These are phyloP conservation scores for Pachymerium ferrugineum DNA, from an alignment of 2,888 invertebrate species.

Conservation along the genomic window DNA sequence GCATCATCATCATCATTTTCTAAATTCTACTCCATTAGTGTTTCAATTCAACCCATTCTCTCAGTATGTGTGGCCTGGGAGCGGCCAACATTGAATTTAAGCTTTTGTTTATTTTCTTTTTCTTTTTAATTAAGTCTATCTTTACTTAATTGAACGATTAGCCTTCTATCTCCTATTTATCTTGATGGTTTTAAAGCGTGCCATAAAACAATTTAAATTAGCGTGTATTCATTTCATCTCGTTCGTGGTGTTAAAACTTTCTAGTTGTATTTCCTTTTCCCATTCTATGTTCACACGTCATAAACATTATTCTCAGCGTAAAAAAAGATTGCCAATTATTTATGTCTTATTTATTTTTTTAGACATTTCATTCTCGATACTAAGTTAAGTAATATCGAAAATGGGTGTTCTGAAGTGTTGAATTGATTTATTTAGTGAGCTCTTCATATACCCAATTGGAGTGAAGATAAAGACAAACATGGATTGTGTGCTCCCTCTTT, in stretches of 20 bases:
- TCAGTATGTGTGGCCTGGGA: neutral
- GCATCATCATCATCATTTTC: conserved; percentile 17
- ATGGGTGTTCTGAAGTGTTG: conserved; percentile 5
- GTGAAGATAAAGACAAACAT: conserved; percentile 22
- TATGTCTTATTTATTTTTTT: too few species aligned
- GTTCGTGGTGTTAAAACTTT: neutral
- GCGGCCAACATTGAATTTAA: neutral
- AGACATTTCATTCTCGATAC: too few species aligned
- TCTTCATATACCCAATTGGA: neutral
- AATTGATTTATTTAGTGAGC: conserved; percentile 15
- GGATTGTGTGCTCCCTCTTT: conserved; percentile 11
- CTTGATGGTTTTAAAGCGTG: neutral
- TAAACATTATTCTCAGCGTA: neutral
- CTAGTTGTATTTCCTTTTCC: neutral
- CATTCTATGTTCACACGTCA: neutral
- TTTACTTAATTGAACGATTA: conserved; percentile 5
- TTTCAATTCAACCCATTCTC: neutral
- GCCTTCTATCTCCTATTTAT: neutral
- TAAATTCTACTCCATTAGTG: conserved; percentile 11
- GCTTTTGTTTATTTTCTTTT: neutral
- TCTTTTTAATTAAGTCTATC: neutral
- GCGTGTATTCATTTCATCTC: neutral
- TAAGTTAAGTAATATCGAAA: neutral
- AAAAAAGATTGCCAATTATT: too few species aligned
- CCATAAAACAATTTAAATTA: neutral